A percentile compares a stretch with the other conserved stretches of the same genome.
phyloP scores from a whole-genome alignment of 2,888 invertebrate species.

The Alsophila aescularia region DNA sequence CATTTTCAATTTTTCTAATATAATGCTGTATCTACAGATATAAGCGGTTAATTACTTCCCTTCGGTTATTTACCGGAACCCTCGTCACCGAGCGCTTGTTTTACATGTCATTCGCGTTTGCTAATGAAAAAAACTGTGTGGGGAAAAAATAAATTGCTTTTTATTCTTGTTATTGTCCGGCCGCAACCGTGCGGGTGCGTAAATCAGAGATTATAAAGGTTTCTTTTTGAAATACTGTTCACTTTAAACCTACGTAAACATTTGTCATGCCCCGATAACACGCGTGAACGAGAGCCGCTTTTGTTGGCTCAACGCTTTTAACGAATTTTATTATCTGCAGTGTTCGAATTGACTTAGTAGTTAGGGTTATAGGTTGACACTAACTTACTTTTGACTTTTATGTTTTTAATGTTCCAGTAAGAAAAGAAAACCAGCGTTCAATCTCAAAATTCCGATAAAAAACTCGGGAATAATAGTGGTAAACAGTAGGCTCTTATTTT shows the following conservation, averaged over 20 bases:
- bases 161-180: constrained; percentile 78
- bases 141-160: constrained; percentile 77
- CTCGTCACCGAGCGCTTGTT: constrained; percentile 77
- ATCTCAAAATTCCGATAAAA: too few relatives aligned
- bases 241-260: constrained; percentile 63
- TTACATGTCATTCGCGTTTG: constrained; percentile 81
- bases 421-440: too few relatives aligned
- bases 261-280: constrained; percentile 59
- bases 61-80: constrained; percentile 74
- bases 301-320: constrained; percentile 23
- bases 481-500: too few relatives aligned
- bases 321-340: constrained; percentile 25
- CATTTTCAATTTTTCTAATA: constrained; percentile 36
- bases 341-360: neutral
- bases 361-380: too few relatives aligned
- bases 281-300: constrained; percentile 37
- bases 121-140: constrained; percentile 78
- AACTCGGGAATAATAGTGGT: too few relatives aligned
- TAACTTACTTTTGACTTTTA: too few relatives aligned
- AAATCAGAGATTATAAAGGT: constrained; percentile 76
- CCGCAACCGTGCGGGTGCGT: constrained; percentile 65
- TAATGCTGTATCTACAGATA: constrained; percentile 49
- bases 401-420: too few relatives aligned
- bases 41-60: constrained; percentile 72
- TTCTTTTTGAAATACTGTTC: constrained; percentile 63